These are phyloP conservation scores for Prochilodus magdalenae DNA, from an alignment of 2,113 vertebrate species.

Conservation along the genomic window DNA sequence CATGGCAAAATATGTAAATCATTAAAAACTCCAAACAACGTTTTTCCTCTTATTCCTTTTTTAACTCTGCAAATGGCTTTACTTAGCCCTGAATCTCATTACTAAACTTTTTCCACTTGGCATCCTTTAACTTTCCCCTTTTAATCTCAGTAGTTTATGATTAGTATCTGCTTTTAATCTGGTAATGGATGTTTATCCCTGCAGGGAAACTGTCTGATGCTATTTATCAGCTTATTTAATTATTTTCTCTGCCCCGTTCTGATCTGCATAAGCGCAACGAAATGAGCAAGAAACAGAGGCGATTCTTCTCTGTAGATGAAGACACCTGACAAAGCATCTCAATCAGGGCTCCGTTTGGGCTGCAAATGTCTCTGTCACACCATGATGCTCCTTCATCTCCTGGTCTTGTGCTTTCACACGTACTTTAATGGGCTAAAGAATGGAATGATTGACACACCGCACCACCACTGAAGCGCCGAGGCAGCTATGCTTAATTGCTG, in stretches of 20 bases:
- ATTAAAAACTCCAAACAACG: conserved; percentile 23
- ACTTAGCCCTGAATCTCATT: conserved; percentile 57
- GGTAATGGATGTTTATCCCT: conserved; percentile 67
- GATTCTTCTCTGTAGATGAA: conserved; percentile 48
- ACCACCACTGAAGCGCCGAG: conserved; percentile 45
- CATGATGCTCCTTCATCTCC: conserved; percentile 41
- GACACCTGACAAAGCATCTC: conserved; percentile 50
- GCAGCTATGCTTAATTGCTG: conserved; percentile 61
- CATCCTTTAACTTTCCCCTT: conserved; percentile 66
- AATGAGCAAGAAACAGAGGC: conserved; percentile 38
- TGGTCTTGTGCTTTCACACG: conserved; percentile 9
- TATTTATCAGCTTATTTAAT: conserved; percentile 60
- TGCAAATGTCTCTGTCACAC: conserved; percentile 40
- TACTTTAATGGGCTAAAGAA: conserved; percentile 35
- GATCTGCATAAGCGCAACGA: conserved; percentile 55
- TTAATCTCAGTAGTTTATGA: conserved; percentile 60
- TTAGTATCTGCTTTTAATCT: conserved; percentile 69
- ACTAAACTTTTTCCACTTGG: conserved; percentile 61
- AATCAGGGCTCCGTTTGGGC: conserved; percentile 16
- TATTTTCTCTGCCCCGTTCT: conserved; percentile 47
- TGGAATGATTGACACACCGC: conserved; percentile 65
- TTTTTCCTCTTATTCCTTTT: conserved; percentile 49
- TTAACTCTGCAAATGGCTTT: conserved; percentile 61
- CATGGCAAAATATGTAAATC: conserved; percentile 49
- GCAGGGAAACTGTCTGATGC: conserved; percentile 61